Evolutionary conservation across 2,113 vertebrate genomes (phyloP).

Genomic region (Anguilla japonica): DNA sequence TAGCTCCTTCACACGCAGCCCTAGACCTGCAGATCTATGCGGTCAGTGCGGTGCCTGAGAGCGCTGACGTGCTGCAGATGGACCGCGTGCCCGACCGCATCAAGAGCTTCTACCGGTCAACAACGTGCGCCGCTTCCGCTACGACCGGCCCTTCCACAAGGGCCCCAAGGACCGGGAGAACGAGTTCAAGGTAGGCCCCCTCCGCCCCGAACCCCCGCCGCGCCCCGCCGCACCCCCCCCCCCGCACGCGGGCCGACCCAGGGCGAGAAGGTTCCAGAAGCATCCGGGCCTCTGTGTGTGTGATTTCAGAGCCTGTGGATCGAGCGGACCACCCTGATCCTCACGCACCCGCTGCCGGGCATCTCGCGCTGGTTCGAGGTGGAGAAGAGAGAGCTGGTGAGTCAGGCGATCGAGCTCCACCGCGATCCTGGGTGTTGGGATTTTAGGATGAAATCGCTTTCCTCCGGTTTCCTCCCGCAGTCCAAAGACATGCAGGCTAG

Average conservation of each 20-base stretch:
- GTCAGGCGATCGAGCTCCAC: conserved; percentile 19
- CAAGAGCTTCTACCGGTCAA: conserved; percentile 98
- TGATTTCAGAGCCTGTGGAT: conserved; percentile 94
- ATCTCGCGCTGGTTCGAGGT: conserved; percentile 99
- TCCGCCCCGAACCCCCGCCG: too few species aligned
- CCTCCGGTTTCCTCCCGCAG: too few species aligned
- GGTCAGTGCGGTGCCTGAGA: conserved; percentile 89
- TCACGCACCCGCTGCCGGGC: conserved; percentile 91
- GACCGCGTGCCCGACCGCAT: conserved; percentile 93
- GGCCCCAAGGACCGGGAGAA: conserved; percentile 95
- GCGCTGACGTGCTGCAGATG: conserved; percentile 85
- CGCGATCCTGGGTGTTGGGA: too few species aligned
- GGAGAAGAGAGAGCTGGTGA: conserved; percentile 94
- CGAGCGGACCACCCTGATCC: conserved; percentile 91
- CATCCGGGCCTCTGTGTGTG: not conserved
- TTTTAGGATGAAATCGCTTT: too few species aligned
- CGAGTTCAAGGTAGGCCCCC: conserved; percentile 86
- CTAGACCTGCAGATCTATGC: conserved; percentile 87
- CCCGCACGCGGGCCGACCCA: not conserved
- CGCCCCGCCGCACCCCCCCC: too few species aligned
- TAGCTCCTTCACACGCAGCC: conserved; percentile 49
- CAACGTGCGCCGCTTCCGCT: conserved; percentile 93
- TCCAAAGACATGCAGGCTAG: too few species aligned
- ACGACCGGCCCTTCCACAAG: conserved; percentile 96
- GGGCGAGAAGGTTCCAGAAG: not conserved